Percentiles rank a stretch among this genome's conserved stretches.
Evolutionary conservation across 2,797 vertebrate genomes (phyloP).

Genomic region (Rhabdophis nuchalis): DNA sequence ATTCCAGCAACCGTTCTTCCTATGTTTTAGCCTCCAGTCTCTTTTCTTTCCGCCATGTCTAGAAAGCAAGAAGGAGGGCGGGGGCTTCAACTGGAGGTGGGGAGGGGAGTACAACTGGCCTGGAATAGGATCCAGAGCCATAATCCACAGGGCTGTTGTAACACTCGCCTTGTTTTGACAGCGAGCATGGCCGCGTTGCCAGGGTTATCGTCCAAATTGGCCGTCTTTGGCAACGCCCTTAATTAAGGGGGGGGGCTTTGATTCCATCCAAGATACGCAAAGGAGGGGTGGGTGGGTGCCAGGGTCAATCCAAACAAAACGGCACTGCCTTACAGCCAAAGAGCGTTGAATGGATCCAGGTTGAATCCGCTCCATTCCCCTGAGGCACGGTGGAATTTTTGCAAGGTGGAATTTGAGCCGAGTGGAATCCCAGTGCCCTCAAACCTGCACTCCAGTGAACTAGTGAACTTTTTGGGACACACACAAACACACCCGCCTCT

Average conservation of each 20-base stretch:
- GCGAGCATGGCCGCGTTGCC: background rate
- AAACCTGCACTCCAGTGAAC: no score
- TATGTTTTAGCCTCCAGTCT: no score
- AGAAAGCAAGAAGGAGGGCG: background rate
- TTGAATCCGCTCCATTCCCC: background rate
- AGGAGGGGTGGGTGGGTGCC: no score
- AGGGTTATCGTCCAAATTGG: background rate
- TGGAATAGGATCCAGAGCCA: background rate
- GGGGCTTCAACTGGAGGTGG: no score
- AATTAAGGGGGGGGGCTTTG: no score
- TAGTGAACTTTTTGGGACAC: no score
- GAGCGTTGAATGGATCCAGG: background rate
- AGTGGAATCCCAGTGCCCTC: background rate
- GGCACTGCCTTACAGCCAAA: no score
- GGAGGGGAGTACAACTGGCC: background rate
- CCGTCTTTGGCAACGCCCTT: background rate
- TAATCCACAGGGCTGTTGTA: no score
- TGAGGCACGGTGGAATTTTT: no score
- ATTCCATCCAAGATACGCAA: no score
- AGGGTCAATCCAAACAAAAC: background rate
- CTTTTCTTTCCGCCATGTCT: background rate
- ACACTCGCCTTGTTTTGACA: background rate
- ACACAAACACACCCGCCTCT: no score
- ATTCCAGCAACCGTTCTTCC: no score
- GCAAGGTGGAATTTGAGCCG: background rate